Evolutionary conservation across 2,888 invertebrate genomes (phyloP), one percentile per base, ranked within the genome.

Genomic region (Eristalinus aeneus): DNA sequence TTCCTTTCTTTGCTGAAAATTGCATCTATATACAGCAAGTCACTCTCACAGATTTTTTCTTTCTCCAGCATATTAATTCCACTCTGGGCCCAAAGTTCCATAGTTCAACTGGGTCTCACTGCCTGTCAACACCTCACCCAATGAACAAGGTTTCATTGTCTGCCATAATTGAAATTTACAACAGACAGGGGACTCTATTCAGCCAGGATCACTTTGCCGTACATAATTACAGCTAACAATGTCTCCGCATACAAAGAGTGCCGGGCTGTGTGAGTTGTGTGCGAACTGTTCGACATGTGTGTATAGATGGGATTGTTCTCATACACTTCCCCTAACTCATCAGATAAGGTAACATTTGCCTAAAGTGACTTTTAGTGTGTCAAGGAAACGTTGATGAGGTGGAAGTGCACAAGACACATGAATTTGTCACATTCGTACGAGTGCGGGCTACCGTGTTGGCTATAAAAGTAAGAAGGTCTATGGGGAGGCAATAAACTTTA

Each of bases 351-450:
- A 71, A 31, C 23, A 72, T 60, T 72, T 64, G 36, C 27, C 64
- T 36, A 78, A 71, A 76, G 68, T 68, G 68, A 68, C 68, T 76
- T 23, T 36, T 63, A 64, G 31, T 78, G 20, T 79, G 78, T 79
- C 78, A 79, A 72, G 72, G 78, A 46, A 73, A n/a, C 69, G 53
- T 20, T 23, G 31, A 53, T 12, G 61, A 36, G 68, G 53, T 76
- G 27, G 36, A 69, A 56, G 22, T 27, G 8, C 56, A 78, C 71
- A 71, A 71, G 64, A 64, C 46, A 12, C 58, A n/a, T 16, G 1
- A 46, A 46, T 46, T 46, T 46, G 16, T 46, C 46, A 6, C 46
- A 46, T 12, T 16, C 12, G 4, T 16, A 39, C 39, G 12, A 8
- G 16, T 16, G 16, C 16, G 46, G 8, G 46, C 8, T 16, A 12